phyloP scores from a whole-genome alignment of 2,888 invertebrate genomes.

The Catonia carolina region DNA sequence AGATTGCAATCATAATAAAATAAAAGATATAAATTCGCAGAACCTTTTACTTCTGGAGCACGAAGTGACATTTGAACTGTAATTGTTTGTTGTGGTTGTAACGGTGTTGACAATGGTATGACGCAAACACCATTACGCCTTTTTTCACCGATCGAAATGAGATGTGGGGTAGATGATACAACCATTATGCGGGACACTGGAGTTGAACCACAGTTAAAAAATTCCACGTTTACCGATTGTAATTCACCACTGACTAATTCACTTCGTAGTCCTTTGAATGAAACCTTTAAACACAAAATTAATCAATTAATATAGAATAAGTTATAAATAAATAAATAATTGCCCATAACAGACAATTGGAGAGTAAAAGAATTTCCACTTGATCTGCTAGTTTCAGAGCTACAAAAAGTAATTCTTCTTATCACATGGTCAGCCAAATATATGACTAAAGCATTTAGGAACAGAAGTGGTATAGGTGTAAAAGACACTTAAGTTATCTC shows the following conservation, averaged over 20 bases:
- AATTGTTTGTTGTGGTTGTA: constrained; percentile 49
- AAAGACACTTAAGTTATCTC: no score
- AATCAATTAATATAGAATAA: constrained; percentile 9
- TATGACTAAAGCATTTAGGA: no score
- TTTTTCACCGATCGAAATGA: constrained; percentile 49
- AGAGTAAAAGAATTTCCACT: no score
- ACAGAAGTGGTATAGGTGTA: no score
- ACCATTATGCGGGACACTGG: constrained; percentile 56
- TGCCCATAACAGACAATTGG: no score
- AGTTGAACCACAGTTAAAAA: constrained; percentile 62
- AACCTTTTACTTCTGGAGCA: constrained; percentile 58
- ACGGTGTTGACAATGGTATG: constrained; percentile 35
- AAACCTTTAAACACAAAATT: constrained; percentile 45
- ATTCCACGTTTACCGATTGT: constrained; percentile 57
- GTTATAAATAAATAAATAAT: no score
- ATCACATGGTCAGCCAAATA: no score
- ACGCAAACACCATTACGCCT: constrained; percentile 27
- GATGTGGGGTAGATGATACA: constrained; percentile 62
- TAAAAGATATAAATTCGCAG: constrained; percentile 57
- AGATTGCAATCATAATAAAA: constrained; percentile 65
- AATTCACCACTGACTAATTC: constrained; percentile 70
- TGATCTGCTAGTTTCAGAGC: no score
- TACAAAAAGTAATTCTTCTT: no score
- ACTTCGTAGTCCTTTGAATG: constrained; percentile 58
- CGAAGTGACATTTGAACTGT: constrained; percentile 58